phyloP scores from a whole-genome alignment of 2,797 vertebrate species.

The Cryptoprocta ferox region DNA sequence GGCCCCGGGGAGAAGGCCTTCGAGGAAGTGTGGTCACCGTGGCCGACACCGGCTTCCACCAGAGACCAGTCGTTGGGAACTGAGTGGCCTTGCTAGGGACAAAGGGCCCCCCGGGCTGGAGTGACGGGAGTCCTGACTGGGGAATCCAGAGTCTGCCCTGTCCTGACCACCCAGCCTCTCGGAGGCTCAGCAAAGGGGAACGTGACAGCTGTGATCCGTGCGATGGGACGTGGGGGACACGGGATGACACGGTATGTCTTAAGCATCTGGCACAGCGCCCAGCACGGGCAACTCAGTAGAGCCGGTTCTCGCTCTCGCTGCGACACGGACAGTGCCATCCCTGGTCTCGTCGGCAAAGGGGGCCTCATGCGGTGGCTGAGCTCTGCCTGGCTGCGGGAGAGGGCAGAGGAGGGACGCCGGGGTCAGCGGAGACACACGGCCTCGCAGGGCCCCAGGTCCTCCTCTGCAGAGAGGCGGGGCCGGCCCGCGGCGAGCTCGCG shows the following conservation, averaged over 20 bases:
- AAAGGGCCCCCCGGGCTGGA: neutral
- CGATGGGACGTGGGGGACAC: neutral
- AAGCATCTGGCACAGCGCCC: neutral
- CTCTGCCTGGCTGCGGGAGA: neutral
- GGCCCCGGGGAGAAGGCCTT: neutral
- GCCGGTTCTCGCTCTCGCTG: neutral
- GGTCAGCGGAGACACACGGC: neutral
- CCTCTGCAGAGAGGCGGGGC: neutral
- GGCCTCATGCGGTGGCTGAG: neutral
- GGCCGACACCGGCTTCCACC: neutral
- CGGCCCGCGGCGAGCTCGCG: neutral
- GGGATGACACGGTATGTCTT: fast-evolving
- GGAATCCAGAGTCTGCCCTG: fast-evolving
- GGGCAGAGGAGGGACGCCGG: neutral
- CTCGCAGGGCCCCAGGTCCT: fast-evolving
- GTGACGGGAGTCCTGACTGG: no score
- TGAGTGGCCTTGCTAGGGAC: neutral
- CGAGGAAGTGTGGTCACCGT: no score
- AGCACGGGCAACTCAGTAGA: fast-evolving
- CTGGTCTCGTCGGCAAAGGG: neutral
- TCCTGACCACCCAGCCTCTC: neutral
- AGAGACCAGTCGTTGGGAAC: neutral
- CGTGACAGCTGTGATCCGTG: no score
- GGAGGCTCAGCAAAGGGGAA: neutral
- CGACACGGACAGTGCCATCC: fast-evolving